Percentiles rank a stretch among this genome's conserved stretches.
phyloP scores from a whole-genome alignment of 2,888 invertebrate genomes.

The Agonopterix alstromeriana region DNA sequence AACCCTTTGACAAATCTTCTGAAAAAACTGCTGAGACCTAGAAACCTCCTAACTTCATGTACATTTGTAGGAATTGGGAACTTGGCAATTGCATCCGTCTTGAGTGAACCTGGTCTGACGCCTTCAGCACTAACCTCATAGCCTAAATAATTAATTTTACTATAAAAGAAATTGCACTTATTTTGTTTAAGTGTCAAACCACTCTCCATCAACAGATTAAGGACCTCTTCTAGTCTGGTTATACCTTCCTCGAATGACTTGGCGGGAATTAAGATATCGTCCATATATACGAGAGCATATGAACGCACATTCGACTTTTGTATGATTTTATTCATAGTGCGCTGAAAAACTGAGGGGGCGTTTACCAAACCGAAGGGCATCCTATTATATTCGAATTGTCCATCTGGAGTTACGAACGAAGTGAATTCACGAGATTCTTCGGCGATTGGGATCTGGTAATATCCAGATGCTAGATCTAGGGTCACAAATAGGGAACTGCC shows the following conservation, averaged over 20 bases:
- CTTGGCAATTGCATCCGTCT: slow-evolving; percentile 5
- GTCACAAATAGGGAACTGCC: background rate
- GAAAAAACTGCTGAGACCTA: slow-evolving; percentile 6
- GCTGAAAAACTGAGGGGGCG: background rate
- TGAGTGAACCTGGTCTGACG: slow-evolving; percentile 2
- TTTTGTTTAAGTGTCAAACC: background rate
- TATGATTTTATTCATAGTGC: background rate
- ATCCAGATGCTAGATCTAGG: background rate
- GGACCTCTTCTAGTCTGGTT: background rate
- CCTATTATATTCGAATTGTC: slow-evolving; percentile 4
- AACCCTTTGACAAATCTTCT: slow-evolving; percentile 6
- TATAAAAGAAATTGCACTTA: background rate
- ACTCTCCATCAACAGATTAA: background rate
- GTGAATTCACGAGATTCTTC: background rate
- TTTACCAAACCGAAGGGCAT: slow-evolving; percentile 1
- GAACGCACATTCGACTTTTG: background rate
- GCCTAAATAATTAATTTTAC: background rate
- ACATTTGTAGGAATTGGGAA: slow-evolving; percentile 4
- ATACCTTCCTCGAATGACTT: background rate
- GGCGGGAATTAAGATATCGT: background rate
- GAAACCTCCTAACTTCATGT: slow-evolving; percentile 5
- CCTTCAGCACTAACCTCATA: slow-evolving; percentile 3
- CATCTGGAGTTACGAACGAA: slow-evolving; percentile 5
- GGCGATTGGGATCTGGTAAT: background rate
- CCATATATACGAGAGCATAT: background rate